Base-by-base conservation (phyloP, 2,113 vertebrate species). In the Malurus melanocephalus region DNA sequence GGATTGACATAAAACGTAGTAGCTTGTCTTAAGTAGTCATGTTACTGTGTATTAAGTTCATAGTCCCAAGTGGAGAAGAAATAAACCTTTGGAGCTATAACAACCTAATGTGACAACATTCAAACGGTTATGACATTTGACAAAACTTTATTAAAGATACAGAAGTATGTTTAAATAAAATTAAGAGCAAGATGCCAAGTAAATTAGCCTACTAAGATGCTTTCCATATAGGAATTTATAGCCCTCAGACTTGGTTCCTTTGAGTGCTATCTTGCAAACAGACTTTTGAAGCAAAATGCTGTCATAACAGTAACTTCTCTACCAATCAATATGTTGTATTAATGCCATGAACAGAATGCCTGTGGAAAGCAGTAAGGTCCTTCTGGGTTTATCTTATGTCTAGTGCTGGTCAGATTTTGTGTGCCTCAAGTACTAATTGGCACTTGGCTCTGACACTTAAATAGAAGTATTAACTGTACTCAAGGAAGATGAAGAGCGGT, bases 81-180 rank as follows among this genome's bases (percentile, higher is more conserved):
- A 48, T 67, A 81, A 79, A 48, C 30, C 33, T 79, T 89, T 79
- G 74, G 32, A 89, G 35, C 43, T 56, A 0, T 77, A 87, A 74
- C 11, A 81, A 26, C 26, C 15, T 80, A 75, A 61, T 78, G 43
- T 78, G 65, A 89, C 30, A 78, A 48, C 27, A 59, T 45, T 92
- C 32, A 71, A 82, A 71, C 75, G 75, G 17, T 84, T 93, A 64
- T 0, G 33, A 72, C 38, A 59, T 65, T 72, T 75, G 2, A 24
- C 78, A 94, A 81, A 86, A 40, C 26, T 48, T 59, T 51, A 35
- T 75, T 81, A 57, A n/a, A 27, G 14, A 21, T 75, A 35, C 1
- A 57, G 69, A 85, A 67, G 7, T 83, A 32, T 62, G 33, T 73
- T 92, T 85, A 88, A 92, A 75, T 81, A 93, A 75, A 93, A 86